Evolutionary conservation across 2,797 vertebrate species (phyloP), one percentile per base, ranked within the genome.

Genomic region (Coreius guichenoti): DNA sequence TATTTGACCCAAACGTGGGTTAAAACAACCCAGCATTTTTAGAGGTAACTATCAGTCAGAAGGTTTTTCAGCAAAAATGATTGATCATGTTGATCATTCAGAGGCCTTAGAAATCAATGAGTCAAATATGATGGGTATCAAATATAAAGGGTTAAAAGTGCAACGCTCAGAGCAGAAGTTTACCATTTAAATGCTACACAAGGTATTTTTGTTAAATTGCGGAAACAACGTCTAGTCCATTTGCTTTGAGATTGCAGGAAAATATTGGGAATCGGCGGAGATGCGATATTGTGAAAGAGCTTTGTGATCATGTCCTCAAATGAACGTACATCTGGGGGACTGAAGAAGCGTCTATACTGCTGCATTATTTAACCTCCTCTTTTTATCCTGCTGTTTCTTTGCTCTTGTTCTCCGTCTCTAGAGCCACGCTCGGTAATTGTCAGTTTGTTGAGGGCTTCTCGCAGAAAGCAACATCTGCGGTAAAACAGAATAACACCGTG

Each of bases 291-390:
- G 45, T 65, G 56, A 49, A 70, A 70, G 26, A 70, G 54, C 70
- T 75, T 78, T 54, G 77, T 85, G 81, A 61, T 85, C 88, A 88
- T 88, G 87, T 91, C 89, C 91, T 91, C 65, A 85, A 80, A 45
- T 89, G 88, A 88, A 89, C 87, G 84, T 88, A 88, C 77, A 51
- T 85, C 73, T 74, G 87, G 81, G 76, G 90, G 78, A 86, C 86
- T 86, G 87, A 87, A 91, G 88, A 91, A 90, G 86, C 78, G n/a
- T 82, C 69, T 84, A 39, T 83, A 88, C 90, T 92, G 29, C 89
- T 95, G 92, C 92, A 95, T 94, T 92, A 94, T 95, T 95, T 88
- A 95, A 67, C 87, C 86, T 87, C 73, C 77, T 88, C 78, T 89
- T 94, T 93, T 92, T 88, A 94, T 93, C 90, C 87, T 73, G 84